A percentile compares a stretch with the other conserved stretches of the same genome.
phyloP scores from a whole-genome alignment of 1,140 invertebrate genomes.

The Lepidotrigona ventralis region DNA sequence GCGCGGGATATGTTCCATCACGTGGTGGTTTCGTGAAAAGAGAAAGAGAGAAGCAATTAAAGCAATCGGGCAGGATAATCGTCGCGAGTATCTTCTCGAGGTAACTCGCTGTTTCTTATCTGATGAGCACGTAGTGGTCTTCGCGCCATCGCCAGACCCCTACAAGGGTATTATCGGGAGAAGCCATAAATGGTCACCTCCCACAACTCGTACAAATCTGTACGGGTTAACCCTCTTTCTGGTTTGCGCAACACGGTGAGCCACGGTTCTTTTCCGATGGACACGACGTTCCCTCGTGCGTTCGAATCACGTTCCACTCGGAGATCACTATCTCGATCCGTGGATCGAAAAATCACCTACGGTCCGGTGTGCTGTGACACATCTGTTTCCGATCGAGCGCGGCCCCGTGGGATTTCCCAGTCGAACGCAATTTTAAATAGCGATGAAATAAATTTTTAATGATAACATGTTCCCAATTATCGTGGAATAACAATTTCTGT shows the following conservation, averaged over 20 bases:
- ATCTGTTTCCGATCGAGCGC: too few relatives aligned
- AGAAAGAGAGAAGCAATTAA: background rate
- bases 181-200: slow-evolving; percentile 32
- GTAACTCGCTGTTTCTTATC: slow-evolving; percentile 35
- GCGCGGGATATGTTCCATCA: background rate
- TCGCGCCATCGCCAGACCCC: slow-evolving; percentile 6
- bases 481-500: too few relatives aligned
- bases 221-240: slow-evolving; percentile 19
- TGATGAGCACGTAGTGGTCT: slow-evolving; percentile 32
- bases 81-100: slow-evolving; percentile 4
- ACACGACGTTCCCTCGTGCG: slow-evolving; percentile 13
- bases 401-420: too few relatives aligned
- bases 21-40: background rate
- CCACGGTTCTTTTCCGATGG: slow-evolving; percentile 18
- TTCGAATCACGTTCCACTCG: background rate
- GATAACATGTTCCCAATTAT: too few relatives aligned
- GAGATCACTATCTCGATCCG: slow-evolving; percentile 1
- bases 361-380: background rate
- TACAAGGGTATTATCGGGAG: slow-evolving; percentile 24
- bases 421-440: too few relatives aligned
- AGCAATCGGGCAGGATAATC: slow-evolving; percentile 22
- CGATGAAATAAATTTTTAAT: too few relatives aligned
- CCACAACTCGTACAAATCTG: slow-evolving; percentile 23
- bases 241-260: slow-evolving; percentile 22
- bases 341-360: background rate